Conservation (phyloP, 1,140 invertebrate species). For the Drosophila kurseongensis region DNA sequence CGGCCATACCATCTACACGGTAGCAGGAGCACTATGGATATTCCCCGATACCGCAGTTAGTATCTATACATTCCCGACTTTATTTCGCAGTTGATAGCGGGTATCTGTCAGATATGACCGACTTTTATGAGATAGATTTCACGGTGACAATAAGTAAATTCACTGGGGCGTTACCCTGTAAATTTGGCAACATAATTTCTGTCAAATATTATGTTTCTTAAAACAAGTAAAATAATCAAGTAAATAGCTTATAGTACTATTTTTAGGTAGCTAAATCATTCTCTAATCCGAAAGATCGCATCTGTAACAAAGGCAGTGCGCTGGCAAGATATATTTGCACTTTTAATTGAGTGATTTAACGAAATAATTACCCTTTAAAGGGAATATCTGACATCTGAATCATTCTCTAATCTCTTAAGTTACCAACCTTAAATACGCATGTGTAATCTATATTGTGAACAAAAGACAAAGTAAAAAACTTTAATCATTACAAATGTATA, state of each 20-base stretch:
- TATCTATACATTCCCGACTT: slow-evolving; percentile 28
- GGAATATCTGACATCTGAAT: background rate
- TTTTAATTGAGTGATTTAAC: slow-evolving; percentile 1
- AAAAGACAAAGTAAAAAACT: too few species aligned
- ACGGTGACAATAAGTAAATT: background rate
- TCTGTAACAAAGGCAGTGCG: background rate
- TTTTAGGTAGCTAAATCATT: background rate
- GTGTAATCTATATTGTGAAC: too few species aligned
- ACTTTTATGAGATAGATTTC: slow-evolving; percentile 2
- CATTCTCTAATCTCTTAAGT: background rate
- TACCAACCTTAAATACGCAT: too few species aligned
- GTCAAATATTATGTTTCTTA: too few species aligned
- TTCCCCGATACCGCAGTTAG: slow-evolving; percentile 77
- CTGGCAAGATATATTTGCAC: background rate
- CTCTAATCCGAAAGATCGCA: background rate
- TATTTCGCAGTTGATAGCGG: slow-evolving; percentile 18
- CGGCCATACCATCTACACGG: slow-evolving; percentile 54
- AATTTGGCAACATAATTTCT: too few species aligned
- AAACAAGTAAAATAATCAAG: slow-evolving; percentile 1
- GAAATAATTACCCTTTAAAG: background rate
- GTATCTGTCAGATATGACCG: slow-evolving; percentile 28
- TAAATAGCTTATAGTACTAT: background rate
- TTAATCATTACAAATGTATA: too few species aligned
- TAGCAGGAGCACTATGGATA: slow-evolving; percentile 72
- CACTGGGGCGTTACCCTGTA: background rate